Conservation (phyloP, 1,140 invertebrate species). For the Panulirus ornatus region DNA sequence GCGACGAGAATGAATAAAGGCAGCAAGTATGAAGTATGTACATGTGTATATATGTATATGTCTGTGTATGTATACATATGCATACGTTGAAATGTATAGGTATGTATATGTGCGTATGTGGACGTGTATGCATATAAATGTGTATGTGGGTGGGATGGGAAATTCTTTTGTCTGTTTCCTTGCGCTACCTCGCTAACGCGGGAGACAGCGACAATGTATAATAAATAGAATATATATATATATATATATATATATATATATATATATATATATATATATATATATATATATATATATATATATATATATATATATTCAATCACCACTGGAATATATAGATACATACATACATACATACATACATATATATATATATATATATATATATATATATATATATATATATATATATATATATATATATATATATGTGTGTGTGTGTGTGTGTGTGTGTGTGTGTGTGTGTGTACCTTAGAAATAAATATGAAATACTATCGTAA, state of each 20-base stretch:
- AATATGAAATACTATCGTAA: neutral
- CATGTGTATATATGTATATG: slow-evolving; percentile 10
- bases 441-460: slow-evolving; percentile 2
- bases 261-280: neutral
- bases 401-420: no score
- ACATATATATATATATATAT: no score
- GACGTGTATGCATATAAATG: neutral
- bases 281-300: neutral
- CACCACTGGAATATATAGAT: neutral
- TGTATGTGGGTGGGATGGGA: neutral
- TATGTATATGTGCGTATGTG: neutral
- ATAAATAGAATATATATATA: no score
- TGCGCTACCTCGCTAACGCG: no score
- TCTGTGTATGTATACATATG: slow-evolving; percentile 16
- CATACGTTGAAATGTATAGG: no score
- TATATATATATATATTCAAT: neutral
- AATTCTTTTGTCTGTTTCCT: no score
- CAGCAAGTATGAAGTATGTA: no score
- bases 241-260: neutral
- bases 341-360: slow-evolving; percentile 8
- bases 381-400: neutral
- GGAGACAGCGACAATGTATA: no score
- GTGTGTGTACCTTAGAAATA: neutral
- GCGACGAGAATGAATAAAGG: no score
- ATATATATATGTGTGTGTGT: neutral